Evolutionary conservation across 2,888 invertebrate genomes (phyloP), one percentile per base, ranked within the genome.

Genomic region (Erebia epiphron): DNA sequence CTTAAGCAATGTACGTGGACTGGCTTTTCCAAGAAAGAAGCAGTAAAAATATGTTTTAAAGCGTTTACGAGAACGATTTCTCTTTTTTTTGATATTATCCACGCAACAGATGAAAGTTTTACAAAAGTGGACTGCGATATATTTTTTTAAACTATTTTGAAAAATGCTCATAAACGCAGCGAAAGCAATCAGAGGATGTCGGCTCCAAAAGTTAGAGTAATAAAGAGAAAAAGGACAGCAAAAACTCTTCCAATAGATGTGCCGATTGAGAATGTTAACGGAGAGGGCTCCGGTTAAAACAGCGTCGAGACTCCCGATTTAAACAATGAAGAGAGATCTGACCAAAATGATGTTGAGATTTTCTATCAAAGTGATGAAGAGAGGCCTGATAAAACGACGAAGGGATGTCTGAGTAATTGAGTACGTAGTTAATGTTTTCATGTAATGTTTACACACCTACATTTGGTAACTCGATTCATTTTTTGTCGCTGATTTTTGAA

Each of bases 21-120:
- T 57, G 57, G 57, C 57, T 57, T 57, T 57, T 57, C 57, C 57
- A 57, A 57, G 57, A 57, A 57, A 57, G 57, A 57, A 57, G 57
- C 57, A 57, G 57, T 57, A 57, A 57, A 57, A 57, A 57, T 57
- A 57, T 57, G 57, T 26, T 57, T 21, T 57, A 57, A 57, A 57
- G 57, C 57, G 26, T 57, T 57, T 57, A 57, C 57, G 57, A 57
- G 57, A 57, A 57, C 57, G 57, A 57, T 26, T 57, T 57, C 57
- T 57, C 57, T 57, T 57, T 57, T 56, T 56, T 57, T 57, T 57
- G 57, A 57, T 57, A 57, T 57, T 57, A 57, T 57, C 57, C 57
- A 57, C 57, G 57, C 57, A 57, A 57, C 57, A 57, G 57, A 57
- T 57, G 57, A 57, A 57, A 57, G 56, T 57, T 57, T 57, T 57